Conservation (phyloP, 2,113 vertebrate species). For the Colius striatus region DNA sequence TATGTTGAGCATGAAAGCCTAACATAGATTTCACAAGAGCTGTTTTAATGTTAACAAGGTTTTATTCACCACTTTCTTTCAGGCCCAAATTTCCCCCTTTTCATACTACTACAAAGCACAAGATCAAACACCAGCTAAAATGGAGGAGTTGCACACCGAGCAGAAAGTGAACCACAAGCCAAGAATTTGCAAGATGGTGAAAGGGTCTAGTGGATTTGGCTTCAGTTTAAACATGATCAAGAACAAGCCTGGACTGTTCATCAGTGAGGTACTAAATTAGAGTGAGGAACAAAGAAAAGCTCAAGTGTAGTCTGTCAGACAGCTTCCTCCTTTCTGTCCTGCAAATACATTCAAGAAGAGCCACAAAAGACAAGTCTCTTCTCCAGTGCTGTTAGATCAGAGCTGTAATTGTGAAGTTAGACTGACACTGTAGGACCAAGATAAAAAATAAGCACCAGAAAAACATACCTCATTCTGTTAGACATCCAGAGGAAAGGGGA, state of each 20-base stretch:
- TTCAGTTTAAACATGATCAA: slow-evolving; percentile 88
- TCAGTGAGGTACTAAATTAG: slow-evolving; percentile 82
- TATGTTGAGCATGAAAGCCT: background rate
- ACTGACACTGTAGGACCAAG: background rate
- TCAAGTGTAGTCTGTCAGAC: background rate
- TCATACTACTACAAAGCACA: slow-evolving; percentile 81
- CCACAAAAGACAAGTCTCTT: background rate
- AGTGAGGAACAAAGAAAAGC: background rate
- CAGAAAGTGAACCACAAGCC: slow-evolving; percentile 76
- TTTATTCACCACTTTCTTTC: background rate
- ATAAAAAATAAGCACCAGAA: background rate
- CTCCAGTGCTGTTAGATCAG: background rate
- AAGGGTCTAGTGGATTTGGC: slow-evolving; percentile 83
- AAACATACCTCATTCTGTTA: background rate
- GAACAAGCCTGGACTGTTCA: slow-evolving; percentile 81
- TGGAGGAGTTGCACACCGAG: background rate
- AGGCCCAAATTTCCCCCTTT: slow-evolving; percentile 88
- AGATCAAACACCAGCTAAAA: slow-evolving; percentile 23
- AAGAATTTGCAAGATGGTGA: slow-evolving; percentile 87
- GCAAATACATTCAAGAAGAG: background rate
- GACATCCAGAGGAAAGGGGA: background rate
- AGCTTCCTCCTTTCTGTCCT: background rate
- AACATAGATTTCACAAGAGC: background rate
- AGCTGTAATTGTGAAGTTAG: background rate
- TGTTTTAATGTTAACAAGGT: background rate